phyloP scores from a whole-genome alignment of 2,888 invertebrate genomes.

The Troglohyphantes excavatus region DNA sequence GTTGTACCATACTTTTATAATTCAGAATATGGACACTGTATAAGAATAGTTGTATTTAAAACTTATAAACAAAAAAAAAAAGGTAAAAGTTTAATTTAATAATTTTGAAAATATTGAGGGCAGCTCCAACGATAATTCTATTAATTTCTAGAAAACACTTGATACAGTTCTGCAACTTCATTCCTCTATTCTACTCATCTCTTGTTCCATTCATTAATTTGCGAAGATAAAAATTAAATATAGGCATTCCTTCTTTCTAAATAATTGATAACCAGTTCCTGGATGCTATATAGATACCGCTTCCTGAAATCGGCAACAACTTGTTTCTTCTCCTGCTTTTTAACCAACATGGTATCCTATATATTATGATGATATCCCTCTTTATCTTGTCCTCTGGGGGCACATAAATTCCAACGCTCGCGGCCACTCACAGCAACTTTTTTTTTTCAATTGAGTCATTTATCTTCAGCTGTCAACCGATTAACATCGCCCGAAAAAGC shows the following conservation, averaged over 20 bases:
- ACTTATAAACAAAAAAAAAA: too few species aligned
- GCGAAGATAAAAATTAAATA: background rate
- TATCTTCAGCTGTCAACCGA: constrained; percentile 70
- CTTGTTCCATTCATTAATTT: too few species aligned
- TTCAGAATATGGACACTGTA: too few species aligned
- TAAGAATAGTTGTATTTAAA: too few species aligned
- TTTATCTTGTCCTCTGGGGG: background rate
- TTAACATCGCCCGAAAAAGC: constrained; percentile 39
- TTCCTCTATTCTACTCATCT: too few species aligned
- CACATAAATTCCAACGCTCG: constrained; percentile 76
- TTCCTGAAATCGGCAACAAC: background rate
- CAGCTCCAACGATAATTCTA: too few species aligned
- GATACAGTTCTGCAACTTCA: too few species aligned
- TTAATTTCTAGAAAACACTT: too few species aligned
- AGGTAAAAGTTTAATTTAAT: too few species aligned
- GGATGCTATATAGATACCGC: background rate
- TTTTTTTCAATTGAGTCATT: constrained; percentile 76
- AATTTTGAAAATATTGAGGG: too few species aligned
- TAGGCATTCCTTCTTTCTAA: background rate
- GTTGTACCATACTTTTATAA: too few species aligned
- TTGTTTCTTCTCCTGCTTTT: background rate
- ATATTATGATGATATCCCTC: background rate
- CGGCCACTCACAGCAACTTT: background rate
- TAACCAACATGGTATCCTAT: background rate
- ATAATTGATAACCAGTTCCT: background rate